Evolutionary conservation across 2,888 invertebrate species (phyloP), one percentile per base, ranked within the genome.

Genomic region (Xestobium rufovillosum): DNA sequence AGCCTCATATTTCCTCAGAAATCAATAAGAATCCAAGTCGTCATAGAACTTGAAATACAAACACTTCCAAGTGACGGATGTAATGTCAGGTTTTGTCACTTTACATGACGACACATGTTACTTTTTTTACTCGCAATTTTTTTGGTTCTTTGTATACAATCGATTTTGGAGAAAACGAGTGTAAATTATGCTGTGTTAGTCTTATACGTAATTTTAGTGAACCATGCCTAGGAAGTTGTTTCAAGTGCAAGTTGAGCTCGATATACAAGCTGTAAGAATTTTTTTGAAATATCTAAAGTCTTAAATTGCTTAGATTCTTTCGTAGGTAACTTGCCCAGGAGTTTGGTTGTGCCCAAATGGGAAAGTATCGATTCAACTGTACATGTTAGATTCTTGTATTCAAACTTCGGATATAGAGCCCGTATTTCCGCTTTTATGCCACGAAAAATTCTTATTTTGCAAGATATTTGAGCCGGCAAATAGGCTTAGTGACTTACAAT

Each of bases 311-410:
- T 39, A 35, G 41, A 49, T 61, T 3, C 32, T 12, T 33, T 44
- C 44, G 4, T 50, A 83, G 82, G 75, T 87, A 15, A 78, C 83
- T 38, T 87, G 87, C 60, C 87, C 87, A n/a, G 88, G 88, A 17
- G 86, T 87, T 9, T 87, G 85, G 83, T 66, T 88, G 16, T 84
- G 84, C 54, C 79, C 83, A 43, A 80, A 80, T 61, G 86, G 87
- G n/a, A 75, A 78, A 53, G 73, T 83, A 4, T 80, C 81, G 4
- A 66, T 87, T 14, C 76, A 78, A 43, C 69, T 87, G 23, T 75
- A 72, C 47, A 71, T 81, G 34, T 68, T 88, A 29, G 81, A 80
- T 26, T 78, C 78, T 17, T 76, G 74, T 50, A 74, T 78, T 44
- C 78, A 80, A 58, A 85, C 86, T 4, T 72, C 72, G 43, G 65